Base-by-base conservation (phyloP, 1,140 invertebrate species). In the Sycobia sp. region DNA sequence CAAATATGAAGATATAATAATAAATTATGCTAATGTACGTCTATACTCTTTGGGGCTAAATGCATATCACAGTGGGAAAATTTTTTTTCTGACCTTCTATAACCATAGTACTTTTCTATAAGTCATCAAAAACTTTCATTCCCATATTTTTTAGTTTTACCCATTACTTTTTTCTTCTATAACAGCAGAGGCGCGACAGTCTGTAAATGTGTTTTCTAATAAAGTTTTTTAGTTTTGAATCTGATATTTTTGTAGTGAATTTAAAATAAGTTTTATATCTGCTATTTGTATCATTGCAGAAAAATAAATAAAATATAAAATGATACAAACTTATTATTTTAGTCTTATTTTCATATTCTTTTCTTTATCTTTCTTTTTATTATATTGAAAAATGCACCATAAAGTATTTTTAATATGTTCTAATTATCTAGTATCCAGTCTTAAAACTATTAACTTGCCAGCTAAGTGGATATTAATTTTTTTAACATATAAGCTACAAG, bases 41-140 rank as follows among this genome's bases (percentile, higher is more conserved):
- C 76, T 81, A 82, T 73, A 79, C 68, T 81, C 79, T 82, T 82
- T 81, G 79, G 80, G 76, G 73, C 77, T 80, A 79, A 80, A 80
- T 82, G 77, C 76, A 73, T 82, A 81, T 82, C 80, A 82, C 80
- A 81, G 79, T 78, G 76, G 71, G 66, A 77, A 72, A 80, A 74
- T 74, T 77, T 78, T 56, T 59, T 49, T 58, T 43, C 38, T 59
- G 71, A 76, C 71, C 54, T 72, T 74, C 69, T 72, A 71, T 70
- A 63, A 54, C 38, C 65, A 34, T 60, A 54, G 38, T 70, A 68
- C 55, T 60, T 67, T 68, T 66, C 49, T 53, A 29, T 13, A 38
- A 54, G 38, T 39, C 27, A 7, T 29, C 44, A 55, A 32, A 71
- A 67, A 67, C 47, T 53, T 51, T 55, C n/a, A 43, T 65, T 59